Evolutionary conservation across 2,797 vertebrate species (phyloP).

Genomic region (Dendrocincla fuliginosa): DNA sequence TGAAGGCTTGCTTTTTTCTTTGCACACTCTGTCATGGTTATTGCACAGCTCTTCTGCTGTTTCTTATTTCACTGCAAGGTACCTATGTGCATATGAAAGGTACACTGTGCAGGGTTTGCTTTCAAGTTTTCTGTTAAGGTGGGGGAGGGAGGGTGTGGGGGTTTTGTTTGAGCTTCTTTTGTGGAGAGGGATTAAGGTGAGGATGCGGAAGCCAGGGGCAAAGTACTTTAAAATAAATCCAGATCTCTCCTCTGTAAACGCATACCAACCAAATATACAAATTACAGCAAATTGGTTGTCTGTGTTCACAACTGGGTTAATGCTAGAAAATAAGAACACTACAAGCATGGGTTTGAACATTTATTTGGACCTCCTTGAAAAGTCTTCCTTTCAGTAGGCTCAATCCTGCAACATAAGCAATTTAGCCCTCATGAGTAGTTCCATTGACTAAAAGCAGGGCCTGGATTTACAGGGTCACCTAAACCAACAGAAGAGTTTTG

Average conservation of each 20-base stretch:
- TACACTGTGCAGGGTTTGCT: not conserved
- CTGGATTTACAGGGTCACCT: slow-evolving; percentile 65
- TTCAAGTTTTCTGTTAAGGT: slow-evolving; percentile 20
- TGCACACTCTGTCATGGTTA: slow-evolving; percentile 1
- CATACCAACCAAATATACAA: slow-evolving; percentile 38
- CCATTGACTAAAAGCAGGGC: slow-evolving; percentile 48
- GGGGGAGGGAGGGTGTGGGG: not conserved
- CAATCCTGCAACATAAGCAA: slow-evolving; percentile 30
- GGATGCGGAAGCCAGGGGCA: not conserved
- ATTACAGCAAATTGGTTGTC: slow-evolving; percentile 9
- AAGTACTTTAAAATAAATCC: slow-evolving; percentile 47
- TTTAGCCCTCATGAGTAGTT: slow-evolving; percentile 59
- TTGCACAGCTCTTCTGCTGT: slow-evolving; percentile 42
- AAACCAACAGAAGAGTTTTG: slow-evolving; percentile 63
- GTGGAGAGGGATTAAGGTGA: slow-evolving; percentile 24
- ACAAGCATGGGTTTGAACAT: slow-evolving; percentile 23
- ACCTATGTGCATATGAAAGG: slow-evolving; percentile 28
- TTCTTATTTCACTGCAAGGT: slow-evolving; percentile 54
- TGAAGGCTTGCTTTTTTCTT: not conserved
- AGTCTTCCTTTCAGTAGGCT: slow-evolving; percentile 51
- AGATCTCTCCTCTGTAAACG: slow-evolving; percentile 29
- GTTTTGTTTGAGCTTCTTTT: slow-evolving; percentile 44
- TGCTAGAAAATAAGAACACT: slow-evolving; percentile 23
- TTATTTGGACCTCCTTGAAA: slow-evolving; percentile 52
- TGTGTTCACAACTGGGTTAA: not conserved